Evolutionary conservation across 2,888 invertebrate genomes (phyloP), one percentile per base, ranked within the genome.

Genomic region (Aquatica leii): DNA sequence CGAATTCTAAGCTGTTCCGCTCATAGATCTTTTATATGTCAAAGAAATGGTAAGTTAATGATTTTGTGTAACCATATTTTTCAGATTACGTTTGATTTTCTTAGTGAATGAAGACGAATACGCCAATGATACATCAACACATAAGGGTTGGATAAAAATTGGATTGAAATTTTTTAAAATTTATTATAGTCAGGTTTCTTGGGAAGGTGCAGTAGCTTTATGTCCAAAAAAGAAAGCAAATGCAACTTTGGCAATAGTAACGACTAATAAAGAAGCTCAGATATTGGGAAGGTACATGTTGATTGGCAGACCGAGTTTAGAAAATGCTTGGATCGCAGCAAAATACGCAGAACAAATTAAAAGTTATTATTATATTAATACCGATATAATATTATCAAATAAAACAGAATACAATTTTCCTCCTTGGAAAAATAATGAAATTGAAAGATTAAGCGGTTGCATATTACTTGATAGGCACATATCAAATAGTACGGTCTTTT

Each of bases 251-350:
- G 63, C 63, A n/a, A 48, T 54, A 1, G 14, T 63, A 15, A 4
- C 41, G 1, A 24, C 0, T 24, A 51, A 35, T 20, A 9, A 6
- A 1, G 41, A 21, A 8, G 18, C 31, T 11, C 81, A 77, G 67
- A 82, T 80, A 62, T 58, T 84, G 0, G 84, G 84, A 1, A 74
- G 81, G 68, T 77, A 80, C 0, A 83, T 84, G 83, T 68, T 84
- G 58, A 84, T 83, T 56, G 79, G 82, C 0, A 73, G 84, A 65
- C 84, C 84, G 5, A 84, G 84, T 84, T 84, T 86, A 9, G 85
- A 86, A 55, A 82, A 78, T 54, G 84, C 85, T 0, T 86, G 85
- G 85, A 79, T 86, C 0, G 85, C 85, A 0, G 85, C 84, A 82
- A 0, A 14, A 12, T 57, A 14, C n/a, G 34, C n/a, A 8, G 11